Percentiles rank a stretch among this genome's conserved stretches.
These are phyloP conservation scores for Alloscopus bannaensis DNA, from an alignment of 2,888 invertebrate species.

Conservation along the genomic window DNA sequence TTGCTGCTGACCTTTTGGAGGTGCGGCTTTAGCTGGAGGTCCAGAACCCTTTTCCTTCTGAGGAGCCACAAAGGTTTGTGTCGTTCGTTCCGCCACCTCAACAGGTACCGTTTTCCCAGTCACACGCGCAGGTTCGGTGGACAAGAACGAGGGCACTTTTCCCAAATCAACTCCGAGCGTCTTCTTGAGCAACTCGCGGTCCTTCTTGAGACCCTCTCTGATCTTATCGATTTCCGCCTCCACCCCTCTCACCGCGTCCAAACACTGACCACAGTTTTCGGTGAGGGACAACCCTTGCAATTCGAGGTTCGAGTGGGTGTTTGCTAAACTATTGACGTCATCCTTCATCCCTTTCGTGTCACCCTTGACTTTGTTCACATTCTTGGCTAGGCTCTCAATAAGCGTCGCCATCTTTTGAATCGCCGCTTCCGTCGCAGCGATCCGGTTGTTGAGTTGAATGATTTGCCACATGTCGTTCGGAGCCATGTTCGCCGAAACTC, in stretches of 20 bases:
- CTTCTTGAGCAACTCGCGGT: constrained; percentile 57
- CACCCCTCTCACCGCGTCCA: constrained; percentile 30
- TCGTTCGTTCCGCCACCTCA: background rate
- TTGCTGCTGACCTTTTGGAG: no score
- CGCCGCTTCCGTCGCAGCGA: constrained; percentile 81
- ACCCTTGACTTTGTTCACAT: constrained; percentile 75
- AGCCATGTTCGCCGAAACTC: constrained; percentile 66
- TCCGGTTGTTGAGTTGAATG: constrained; percentile 80
- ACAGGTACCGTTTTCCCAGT: background rate
- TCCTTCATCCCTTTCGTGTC: constrained; percentile 63
- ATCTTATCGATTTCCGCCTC: constrained; percentile 47
- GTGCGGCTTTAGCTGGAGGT: no score
- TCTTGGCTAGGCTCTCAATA: constrained; percentile 79
- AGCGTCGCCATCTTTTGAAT: constrained; percentile 79
- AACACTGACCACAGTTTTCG: constrained; percentile 33
- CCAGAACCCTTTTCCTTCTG: no score
- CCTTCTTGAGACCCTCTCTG: constrained; percentile 59
- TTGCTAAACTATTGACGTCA: constrained; percentile 22
- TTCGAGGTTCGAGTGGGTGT: constrained; percentile 37
- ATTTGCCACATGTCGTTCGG: constrained; percentile 82
- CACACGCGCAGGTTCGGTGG: constrained; percentile 18
- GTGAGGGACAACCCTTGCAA: constrained; percentile 17
- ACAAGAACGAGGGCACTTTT: constrained; percentile 61
- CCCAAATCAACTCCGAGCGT: constrained; percentile 54
- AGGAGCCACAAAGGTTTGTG: constrained; percentile 7